A percentile compares a stretch with the other conserved stretches of the same genome.
These are phyloP conservation scores for Otolemur crassicaudatus DNA, from an alignment of 2,797 vertebrate genomes.

Conservation along the genomic window DNA sequence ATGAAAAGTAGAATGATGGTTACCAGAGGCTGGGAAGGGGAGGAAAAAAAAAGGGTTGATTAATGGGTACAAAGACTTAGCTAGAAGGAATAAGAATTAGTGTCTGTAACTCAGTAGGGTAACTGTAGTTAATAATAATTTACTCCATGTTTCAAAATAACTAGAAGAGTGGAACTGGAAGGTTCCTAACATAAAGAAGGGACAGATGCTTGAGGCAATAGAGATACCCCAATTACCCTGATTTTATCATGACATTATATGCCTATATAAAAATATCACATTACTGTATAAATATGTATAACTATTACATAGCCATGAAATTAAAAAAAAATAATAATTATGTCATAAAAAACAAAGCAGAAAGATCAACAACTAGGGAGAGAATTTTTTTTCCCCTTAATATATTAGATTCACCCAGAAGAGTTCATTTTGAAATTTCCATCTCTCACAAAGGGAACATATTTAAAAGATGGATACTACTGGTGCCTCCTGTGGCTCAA, in stretches of 20 bases:
- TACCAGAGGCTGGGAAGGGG: neutral
- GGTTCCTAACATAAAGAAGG: neutral
- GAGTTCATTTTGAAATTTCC: constrained; percentile 54
- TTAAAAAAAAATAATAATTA: neutral
- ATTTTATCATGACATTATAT: neutral
- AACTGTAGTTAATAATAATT: neutral
- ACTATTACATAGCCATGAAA: too few species aligned
- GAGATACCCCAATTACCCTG: neutral
- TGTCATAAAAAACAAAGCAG: neutral
- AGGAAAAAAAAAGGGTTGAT: too few species aligned
- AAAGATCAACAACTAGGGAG: constrained; percentile 20
- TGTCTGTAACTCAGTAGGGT: neutral
- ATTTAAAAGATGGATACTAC: constrained; percentile 28
- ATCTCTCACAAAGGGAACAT: neutral
- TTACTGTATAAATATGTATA: neutral
- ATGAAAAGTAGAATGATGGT: neutral
- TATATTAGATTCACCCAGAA: neutral
- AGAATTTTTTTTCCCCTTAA: neutral
- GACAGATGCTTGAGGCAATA: neutral
- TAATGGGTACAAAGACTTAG: neutral
- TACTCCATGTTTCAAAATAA: neutral
- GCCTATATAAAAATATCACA: neutral
- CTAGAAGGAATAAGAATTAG: neutral
- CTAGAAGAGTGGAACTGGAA: neutral
- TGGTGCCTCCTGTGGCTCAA: neutral